Conservation (phyloP, 2,888 invertebrate genomes). For the Yponomeuta malinellus region DNA sequence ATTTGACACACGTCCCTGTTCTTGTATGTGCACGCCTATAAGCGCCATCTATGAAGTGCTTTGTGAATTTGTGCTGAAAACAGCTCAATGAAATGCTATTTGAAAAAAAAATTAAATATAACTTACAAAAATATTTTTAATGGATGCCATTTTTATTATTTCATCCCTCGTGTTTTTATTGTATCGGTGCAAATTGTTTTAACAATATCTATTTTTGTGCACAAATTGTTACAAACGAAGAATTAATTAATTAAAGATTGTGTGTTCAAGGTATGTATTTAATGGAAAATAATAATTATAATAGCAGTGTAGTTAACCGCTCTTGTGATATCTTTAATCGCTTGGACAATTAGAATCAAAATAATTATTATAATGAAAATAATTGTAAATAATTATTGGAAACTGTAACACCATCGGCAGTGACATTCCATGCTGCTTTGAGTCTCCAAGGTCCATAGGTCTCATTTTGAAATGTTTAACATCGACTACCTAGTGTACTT, state of each 20-base stretch:
- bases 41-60: too few relatives aligned
- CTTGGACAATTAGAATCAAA: slow-evolving; percentile 28
- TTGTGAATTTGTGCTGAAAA: too few relatives aligned
- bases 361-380: slow-evolving; percentile 17
- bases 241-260: slow-evolving; percentile 3
- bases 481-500: slow-evolving; percentile 25
- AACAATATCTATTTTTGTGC: slow-evolving; percentile 24
- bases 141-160: slow-evolving; percentile 36
- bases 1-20: too few relatives aligned
- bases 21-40: too few relatives aligned
- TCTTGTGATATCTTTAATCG: slow-evolving; percentile 24
- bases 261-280: slow-evolving; percentile 19
- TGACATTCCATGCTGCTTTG: slow-evolving; percentile 60
- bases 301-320: slow-evolving; percentile 14
- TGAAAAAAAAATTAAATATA: slow-evolving; percentile 11
- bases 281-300: slow-evolving; percentile 17
- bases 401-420: slow-evolving; percentile 30
- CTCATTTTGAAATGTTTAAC: not conserved
- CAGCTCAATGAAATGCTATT: not conserved
- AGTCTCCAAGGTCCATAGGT: not conserved
- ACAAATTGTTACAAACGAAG: slow-evolving; percentile 18
- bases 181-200: slow-evolving; percentile 31
- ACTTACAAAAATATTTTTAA: slow-evolving; percentile 36
- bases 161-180: slow-evolving; percentile 31
- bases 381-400: slow-evolving; percentile 46